Conservation (phyloP, 2,888 invertebrate species). For the Dynastes hyllus region DNA sequence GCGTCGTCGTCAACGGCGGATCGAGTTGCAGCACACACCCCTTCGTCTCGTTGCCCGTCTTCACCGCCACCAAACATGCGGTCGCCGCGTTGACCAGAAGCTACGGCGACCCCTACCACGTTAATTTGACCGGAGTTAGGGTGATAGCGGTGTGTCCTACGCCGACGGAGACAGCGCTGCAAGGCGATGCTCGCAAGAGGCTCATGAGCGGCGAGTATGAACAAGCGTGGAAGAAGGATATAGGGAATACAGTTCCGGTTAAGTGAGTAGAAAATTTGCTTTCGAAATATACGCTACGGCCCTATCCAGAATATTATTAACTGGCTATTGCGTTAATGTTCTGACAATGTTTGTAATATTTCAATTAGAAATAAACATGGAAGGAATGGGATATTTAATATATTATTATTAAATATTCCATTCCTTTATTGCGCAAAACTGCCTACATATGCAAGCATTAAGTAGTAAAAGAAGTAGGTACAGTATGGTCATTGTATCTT, state of each 20-base stretch:
- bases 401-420: too few relatives aligned
- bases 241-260: conserved; percentile 77
- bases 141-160: conserved; percentile 83
- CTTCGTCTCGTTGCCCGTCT: conserved; percentile 83
- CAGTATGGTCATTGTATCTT: too few relatives aligned
- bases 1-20: conserved; percentile 85
- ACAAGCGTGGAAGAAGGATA: conserved; percentile 82
- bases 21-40: conserved; percentile 81
- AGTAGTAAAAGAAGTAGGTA: too few relatives aligned
- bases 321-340: too few relatives aligned
- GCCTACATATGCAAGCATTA: too few relatives aligned
- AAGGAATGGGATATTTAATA: too few relatives aligned
- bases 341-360: too few relatives aligned
- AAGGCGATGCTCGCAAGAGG: conserved; percentile 81
- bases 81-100: conserved; percentile 83
- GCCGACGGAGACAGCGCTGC: conserved; percentile 79
- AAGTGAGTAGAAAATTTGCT: conserved; percentile 72
- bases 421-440: too few relatives aligned
- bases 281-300: too few relatives aligned
- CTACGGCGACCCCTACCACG: conserved; percentile 84
- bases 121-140: conserved; percentile 80
- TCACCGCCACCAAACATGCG: conserved; percentile 85
- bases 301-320: too few relatives aligned
- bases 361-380: too few relatives aligned
- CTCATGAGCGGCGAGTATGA: conserved; percentile 82